These are phyloP conservation scores for Philereme transversata DNA, from an alignment of 2,888 invertebrate genomes.

Conservation along the genomic window DNA sequence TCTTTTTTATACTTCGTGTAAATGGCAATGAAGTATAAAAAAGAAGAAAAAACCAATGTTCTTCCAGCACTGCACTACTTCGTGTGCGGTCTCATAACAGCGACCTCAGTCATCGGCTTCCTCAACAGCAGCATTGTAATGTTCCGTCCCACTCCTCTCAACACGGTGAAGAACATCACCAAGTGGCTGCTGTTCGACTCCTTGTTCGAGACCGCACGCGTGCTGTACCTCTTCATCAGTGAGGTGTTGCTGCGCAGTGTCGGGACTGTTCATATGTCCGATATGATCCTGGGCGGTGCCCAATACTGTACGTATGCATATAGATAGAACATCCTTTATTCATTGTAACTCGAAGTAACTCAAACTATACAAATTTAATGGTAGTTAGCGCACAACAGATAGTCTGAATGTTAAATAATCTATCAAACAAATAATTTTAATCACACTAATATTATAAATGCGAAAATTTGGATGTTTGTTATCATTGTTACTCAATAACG, in stretches of 20 bases:
- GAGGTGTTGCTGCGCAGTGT: conserved; percentile 66
- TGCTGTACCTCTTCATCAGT: conserved; percentile 70
- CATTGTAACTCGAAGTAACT: too few relatives aligned
- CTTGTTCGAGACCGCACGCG: conserved; percentile 71
- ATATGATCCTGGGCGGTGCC: conserved; percentile 65
- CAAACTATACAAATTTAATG: too few relatives aligned
- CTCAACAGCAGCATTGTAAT: conserved; percentile 70
- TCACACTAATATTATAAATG: too few relatives aligned
- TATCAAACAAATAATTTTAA: too few relatives aligned
- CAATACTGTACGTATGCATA: conserved; percentile 67
- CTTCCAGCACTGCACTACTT: conserved; percentile 70
- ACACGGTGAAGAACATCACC: conserved; percentile 64
- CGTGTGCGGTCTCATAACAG: conserved; percentile 65
- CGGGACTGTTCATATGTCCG: conserved; percentile 65
- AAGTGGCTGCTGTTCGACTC: conserved; percentile 74
- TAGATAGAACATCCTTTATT: too few relatives aligned
- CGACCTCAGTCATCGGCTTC: conserved; percentile 68
- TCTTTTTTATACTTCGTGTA: too few relatives aligned
- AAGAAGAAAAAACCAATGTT: conserved; percentile 4
- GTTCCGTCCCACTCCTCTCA: conserved; percentile 56
- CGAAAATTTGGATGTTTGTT: too few relatives aligned
- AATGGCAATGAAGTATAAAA: too few relatives aligned
- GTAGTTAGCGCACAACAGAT: too few relatives aligned
- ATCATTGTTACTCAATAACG: too few relatives aligned
- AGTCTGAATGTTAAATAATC: too few relatives aligned